phyloP scores from a whole-genome alignment of 2,113 vertebrate genomes.

The Platycercus adscitus region DNA sequence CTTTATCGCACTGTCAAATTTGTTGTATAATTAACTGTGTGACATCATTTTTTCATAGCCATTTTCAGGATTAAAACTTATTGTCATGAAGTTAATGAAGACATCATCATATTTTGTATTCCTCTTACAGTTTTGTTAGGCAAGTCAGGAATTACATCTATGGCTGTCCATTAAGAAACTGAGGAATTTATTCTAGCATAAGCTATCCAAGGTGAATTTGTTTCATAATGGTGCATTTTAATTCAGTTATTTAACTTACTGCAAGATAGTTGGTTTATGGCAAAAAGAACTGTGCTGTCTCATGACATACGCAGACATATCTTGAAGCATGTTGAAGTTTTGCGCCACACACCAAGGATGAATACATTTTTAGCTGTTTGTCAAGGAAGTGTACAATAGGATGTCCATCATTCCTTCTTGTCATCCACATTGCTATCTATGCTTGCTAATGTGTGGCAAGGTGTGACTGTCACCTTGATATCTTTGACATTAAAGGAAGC shows the following conservation, averaged over 20 bases:
- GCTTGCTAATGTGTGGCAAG: background rate
- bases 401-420: background rate
- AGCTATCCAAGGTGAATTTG: background rate
- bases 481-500: background rate
- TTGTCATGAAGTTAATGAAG: background rate
- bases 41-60: background rate
- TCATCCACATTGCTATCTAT: background rate
- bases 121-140: background rate
- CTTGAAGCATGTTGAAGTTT: background rate
- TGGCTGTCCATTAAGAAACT: background rate
- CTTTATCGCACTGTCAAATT: background rate
- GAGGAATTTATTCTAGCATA: background rate
- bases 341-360: background rate
- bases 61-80: background rate
- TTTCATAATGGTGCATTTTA: background rate
- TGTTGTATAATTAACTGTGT: background rate
- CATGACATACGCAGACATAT: background rate
- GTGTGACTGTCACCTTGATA: background rate
- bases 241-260: background rate
- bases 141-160: background rate
- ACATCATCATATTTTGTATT: background rate
- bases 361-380: background rate
- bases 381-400: background rate
- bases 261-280: background rate
- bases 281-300: background rate